Evolutionary conservation across 2,888 invertebrate species (phyloP).

Genomic region (Andrena haemorrhoa): DNA sequence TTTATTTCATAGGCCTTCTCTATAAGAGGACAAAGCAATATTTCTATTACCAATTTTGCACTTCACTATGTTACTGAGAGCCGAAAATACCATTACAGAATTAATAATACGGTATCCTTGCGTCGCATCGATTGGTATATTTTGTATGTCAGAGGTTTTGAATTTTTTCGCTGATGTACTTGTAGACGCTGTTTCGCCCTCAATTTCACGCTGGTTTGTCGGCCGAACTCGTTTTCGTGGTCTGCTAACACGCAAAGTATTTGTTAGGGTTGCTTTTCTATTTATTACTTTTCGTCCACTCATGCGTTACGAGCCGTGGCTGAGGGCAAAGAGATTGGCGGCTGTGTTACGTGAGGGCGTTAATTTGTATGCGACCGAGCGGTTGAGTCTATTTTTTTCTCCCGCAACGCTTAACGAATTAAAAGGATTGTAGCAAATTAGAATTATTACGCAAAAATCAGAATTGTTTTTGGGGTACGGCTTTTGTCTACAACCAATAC

Average conservation of each 20-base stretch:
- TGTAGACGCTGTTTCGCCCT: slow-evolving; percentile 10
- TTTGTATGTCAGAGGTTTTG: slow-evolving; percentile 1
- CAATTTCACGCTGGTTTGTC: slow-evolving; percentile 5
- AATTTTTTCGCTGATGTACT: slow-evolving; percentile 6
- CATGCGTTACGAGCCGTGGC: too few species aligned
- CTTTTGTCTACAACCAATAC: too few species aligned
- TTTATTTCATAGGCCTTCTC: background rate
- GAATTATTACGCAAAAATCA: too few species aligned
- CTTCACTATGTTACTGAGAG: slow-evolving; percentile 1
- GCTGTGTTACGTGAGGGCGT: too few species aligned
- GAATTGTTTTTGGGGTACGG: too few species aligned
- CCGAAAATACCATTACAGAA: background rate
- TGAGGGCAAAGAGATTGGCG: too few species aligned
- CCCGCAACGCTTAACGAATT: too few species aligned
- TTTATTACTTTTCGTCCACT: slow-evolving; percentile 11
- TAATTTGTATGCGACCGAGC: too few species aligned
- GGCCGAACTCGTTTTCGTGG: slow-evolving; percentile 12
- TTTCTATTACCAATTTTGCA: slow-evolving; percentile 7
- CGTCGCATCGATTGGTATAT: slow-evolving; percentile 5
- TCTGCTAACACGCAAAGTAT: slow-evolving; percentile 10
- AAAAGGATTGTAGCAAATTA: too few species aligned
- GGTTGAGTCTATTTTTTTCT: too few species aligned
- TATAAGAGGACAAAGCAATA: slow-evolving; percentile 11
- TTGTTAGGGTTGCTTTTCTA: background rate
- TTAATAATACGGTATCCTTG: slow-evolving; percentile 13